These are phyloP conservation scores for Hydrochoerus hydrochaeris DNA, from an alignment of 2,113 vertebrate species.

Conservation along the genomic window DNA sequence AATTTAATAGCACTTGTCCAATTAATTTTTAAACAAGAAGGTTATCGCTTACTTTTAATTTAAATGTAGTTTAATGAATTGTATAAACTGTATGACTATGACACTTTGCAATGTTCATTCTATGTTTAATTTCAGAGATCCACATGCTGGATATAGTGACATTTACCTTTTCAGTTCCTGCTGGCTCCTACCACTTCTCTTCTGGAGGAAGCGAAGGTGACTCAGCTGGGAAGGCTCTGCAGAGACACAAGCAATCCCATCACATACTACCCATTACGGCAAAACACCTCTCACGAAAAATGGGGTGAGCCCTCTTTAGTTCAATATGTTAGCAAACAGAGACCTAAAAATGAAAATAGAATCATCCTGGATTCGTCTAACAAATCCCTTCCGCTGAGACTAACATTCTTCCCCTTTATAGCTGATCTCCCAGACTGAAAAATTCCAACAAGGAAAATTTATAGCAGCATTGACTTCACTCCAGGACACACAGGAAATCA, in stretches of 20 bases:
- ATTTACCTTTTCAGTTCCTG: conserved; percentile 27
- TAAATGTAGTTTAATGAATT: conserved; percentile 31
- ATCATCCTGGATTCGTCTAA: background rate
- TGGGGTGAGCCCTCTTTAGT: background rate
- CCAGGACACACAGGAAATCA: background rate
- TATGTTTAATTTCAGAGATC: background rate
- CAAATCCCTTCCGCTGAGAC: background rate
- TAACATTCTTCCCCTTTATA: background rate
- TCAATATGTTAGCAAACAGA: background rate
- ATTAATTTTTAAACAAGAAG: conserved; percentile 49
- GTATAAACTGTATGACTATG: background rate
- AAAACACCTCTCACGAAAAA: background rate
- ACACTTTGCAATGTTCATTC: conserved; percentile 41
- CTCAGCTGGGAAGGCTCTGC: conserved; percentile 66
- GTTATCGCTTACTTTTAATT: conserved; percentile 32
- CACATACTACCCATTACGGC: background rate
- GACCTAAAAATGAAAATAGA: background rate
- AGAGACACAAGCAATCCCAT: conserved; percentile 24
- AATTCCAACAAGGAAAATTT: background rate
- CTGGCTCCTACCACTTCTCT: conserved; percentile 31
- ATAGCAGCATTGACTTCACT: background rate
- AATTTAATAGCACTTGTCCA: background rate
- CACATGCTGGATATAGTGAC: background rate
- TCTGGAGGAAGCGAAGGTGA: background rate
- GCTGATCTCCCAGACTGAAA: background rate